Percentiles rank a stretch among this genome's conserved stretches.
Evolutionary conservation across 2,113 vertebrate genomes (phyloP).

Genomic region (Bos indicus): DNA sequence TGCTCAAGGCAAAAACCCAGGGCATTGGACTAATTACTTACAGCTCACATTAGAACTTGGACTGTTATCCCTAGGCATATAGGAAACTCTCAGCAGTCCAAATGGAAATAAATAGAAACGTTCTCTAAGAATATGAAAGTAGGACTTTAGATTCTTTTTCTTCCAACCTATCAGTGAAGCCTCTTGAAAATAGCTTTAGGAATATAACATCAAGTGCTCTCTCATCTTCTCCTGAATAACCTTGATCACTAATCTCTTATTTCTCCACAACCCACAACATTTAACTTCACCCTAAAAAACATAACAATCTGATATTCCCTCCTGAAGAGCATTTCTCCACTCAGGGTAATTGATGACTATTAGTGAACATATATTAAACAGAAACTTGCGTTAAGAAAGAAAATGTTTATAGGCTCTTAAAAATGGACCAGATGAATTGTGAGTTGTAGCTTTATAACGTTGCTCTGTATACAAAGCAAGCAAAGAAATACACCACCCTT

Average conservation of each 20-base stretch:
- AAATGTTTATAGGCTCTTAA: neutral
- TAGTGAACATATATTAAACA: neutral
- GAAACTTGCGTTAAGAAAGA: neutral
- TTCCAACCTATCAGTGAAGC: neutral
- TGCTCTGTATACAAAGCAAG: neutral
- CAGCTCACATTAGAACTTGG: neutral
- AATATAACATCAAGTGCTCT: neutral
- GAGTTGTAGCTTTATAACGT: neutral
- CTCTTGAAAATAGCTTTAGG: conserved; percentile 10
- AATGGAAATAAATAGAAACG: neutral
- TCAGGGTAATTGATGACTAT: neutral
- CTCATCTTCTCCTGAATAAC: neutral
- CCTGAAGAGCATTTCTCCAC: neutral
- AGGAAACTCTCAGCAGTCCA: neutral
- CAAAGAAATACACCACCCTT: neutral
- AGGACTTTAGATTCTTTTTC: neutral
- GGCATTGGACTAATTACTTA: neutral
- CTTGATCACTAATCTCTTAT: neutral
- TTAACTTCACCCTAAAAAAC: neutral
- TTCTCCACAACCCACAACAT: neutral
- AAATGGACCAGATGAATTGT: neutral
- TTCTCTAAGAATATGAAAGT: neutral
- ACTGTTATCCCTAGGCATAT: neutral
- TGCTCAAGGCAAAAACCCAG: neutral
- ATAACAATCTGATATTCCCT: neutral